Percentiles rank a stretch among this genome's conserved stretches.
Evolutionary conservation across 2,113 vertebrate species (phyloP).

Genomic region (Cololabis saira): DNA sequence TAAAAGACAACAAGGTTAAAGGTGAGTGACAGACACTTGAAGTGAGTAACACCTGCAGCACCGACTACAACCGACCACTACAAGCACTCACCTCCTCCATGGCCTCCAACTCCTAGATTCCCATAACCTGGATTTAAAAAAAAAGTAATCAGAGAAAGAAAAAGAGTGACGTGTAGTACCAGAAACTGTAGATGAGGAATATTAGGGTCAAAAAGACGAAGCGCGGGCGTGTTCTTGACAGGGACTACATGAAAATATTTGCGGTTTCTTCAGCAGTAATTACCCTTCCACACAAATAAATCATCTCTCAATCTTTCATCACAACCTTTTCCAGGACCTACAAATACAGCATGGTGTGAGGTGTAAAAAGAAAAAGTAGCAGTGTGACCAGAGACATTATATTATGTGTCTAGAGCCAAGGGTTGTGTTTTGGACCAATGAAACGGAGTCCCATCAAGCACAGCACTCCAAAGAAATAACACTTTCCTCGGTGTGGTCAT

Average conservation of each 20-base stretch:
- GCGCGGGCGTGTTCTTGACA: too few relatives aligned
- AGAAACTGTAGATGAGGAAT: neutral
- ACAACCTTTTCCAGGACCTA: constrained; percentile 31
- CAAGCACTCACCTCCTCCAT: constrained; percentile 56
- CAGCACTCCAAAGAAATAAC: constrained; percentile 21
- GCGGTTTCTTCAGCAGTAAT: constrained; percentile 23
- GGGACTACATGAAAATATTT: neutral
- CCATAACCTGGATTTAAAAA: constrained; percentile 74
- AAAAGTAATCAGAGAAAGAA: constrained; percentile 4
- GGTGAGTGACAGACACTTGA: neutral
- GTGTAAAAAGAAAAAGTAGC: neutral
- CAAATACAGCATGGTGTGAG: constrained; percentile 1
- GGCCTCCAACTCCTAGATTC: constrained; percentile 68
- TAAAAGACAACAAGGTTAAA: constrained; percentile 28
- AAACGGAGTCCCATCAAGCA: constrained; percentile 14
- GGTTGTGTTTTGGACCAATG: neutral
- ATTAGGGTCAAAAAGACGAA: too few relatives aligned
- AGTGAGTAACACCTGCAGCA: neutral
- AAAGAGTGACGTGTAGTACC: neutral
- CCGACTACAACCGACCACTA: neutral
- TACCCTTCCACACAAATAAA: constrained; percentile 39
- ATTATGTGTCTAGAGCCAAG: constrained; percentile 30
- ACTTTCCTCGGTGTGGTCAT: constrained; percentile 23
- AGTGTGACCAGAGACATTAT: constrained; percentile 31
- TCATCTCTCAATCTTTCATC: constrained; percentile 20